These are phyloP conservation scores for Anagyrus pseudococci DNA, from an alignment of 2,888 invertebrate species.

Conservation along the genomic window DNA sequence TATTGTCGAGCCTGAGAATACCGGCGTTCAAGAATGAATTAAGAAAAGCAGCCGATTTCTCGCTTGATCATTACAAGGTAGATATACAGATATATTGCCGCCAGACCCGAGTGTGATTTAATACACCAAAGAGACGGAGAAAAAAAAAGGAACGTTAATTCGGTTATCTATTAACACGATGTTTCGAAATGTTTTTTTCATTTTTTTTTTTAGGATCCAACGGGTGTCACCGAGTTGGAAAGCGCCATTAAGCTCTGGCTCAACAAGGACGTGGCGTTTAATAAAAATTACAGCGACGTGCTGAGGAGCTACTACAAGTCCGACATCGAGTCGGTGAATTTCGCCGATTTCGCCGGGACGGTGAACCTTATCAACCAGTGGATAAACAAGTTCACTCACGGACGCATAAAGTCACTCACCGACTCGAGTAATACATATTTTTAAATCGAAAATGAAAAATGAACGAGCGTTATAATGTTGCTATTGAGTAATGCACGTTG, in stretches of 20 bases:
- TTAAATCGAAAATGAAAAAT: no score
- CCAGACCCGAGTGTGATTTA: not conserved
- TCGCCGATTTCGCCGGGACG: conserved; percentile 60
- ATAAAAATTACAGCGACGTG: conserved; percentile 61
- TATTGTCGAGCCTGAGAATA: conserved; percentile 67
- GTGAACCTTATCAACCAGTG: conserved; percentile 68
- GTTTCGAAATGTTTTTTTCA: conserved; percentile 13
- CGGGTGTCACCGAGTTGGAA: conserved; percentile 45
- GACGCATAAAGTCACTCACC: conserved; percentile 66
- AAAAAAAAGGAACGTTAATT: no score
- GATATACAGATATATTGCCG: conserved; percentile 35
- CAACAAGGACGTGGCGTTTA: conserved; percentile 40
- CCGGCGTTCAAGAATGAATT: conserved; percentile 56
- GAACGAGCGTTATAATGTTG: no score
- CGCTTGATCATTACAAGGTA: conserved; percentile 58
- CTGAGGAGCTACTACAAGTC: conserved; percentile 65
- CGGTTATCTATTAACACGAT: conserved; percentile 45
- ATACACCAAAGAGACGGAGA: not conserved
- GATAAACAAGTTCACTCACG: conserved; percentile 67
- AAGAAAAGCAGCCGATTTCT: conserved; percentile 42
- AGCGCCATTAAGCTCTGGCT: conserved; percentile 51
- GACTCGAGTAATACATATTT: conserved; percentile 66
- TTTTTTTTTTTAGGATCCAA: conserved; percentile 40
- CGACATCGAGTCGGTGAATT: conserved; percentile 64
- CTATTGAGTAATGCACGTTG: no score